Evolutionary conservation across 2,888 invertebrate species (phyloP).

Genomic region (Cataglyphis altisquamis): DNA sequence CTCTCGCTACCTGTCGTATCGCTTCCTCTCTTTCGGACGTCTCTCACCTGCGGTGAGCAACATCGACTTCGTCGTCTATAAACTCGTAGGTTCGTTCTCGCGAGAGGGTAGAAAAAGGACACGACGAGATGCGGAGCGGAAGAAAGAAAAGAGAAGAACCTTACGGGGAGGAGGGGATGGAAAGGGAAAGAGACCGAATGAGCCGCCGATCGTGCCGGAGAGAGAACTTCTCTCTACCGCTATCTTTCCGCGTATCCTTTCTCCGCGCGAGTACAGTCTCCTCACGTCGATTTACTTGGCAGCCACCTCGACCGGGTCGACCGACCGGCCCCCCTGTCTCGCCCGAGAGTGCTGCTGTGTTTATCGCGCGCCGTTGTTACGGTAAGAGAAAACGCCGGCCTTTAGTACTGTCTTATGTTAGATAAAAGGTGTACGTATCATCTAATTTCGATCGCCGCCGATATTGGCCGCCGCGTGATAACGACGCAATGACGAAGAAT

Average conservation of each 20-base stretch:
- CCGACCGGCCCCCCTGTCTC: constrained; percentile 38
- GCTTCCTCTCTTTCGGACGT: constrained; percentile 36
- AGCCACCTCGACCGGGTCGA: constrained; percentile 59
- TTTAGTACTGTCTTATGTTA: constrained; percentile 59
- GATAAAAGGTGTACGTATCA: constrained; percentile 61
- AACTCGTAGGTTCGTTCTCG: constrained; percentile 67
- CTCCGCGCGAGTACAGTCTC: constrained; percentile 70
- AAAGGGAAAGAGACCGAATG: constrained; percentile 51
- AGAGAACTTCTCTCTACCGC: constrained; percentile 60
- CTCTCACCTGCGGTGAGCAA: constrained; percentile 73
- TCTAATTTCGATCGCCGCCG: neutral
- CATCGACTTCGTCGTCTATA: constrained; percentile 72
- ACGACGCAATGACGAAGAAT: neutral
- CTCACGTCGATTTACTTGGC: constrained; percentile 69
- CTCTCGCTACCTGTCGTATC: constrained; percentile 10
- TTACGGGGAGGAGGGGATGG: neutral
- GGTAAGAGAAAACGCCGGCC: constrained; percentile 48
- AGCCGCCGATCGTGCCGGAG: constrained; percentile 21
- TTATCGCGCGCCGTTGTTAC: constrained; percentile 75
- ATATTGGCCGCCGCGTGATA: neutral
- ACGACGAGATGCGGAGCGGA: neutral
- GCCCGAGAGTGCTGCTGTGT: constrained; percentile 64
- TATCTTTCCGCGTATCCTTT: constrained; percentile 78
- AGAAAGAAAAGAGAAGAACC: constrained; percentile 24
- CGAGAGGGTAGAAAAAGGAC: constrained; percentile 26